A percentile compares a stretch with the other conserved stretches of the same genome.
Evolutionary conservation across 2,888 invertebrate species (phyloP).

Genomic region (Osedax fenrisi): DNA sequence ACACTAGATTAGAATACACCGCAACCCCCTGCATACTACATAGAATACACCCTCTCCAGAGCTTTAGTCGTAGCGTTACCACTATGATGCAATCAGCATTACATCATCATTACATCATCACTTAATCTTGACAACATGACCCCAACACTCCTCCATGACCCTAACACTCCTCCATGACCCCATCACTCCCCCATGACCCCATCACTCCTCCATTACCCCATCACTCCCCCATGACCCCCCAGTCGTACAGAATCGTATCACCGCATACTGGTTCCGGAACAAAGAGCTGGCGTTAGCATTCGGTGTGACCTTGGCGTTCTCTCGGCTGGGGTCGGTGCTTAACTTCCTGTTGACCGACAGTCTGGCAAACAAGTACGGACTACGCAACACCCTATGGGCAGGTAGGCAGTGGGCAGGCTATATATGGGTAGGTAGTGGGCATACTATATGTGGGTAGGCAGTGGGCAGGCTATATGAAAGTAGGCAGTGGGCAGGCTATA

Average conservation of each 20-base stretch:
- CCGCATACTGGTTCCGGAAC: constrained; percentile 50
- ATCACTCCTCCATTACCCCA: too few species aligned
- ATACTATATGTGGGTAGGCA: background rate
- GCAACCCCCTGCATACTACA: too few species aligned
- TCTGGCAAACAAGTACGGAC: constrained; percentile 43
- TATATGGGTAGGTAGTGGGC: background rate
- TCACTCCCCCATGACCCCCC: too few species aligned
- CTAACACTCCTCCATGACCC: too few species aligned
- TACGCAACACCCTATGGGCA: constrained; percentile 49
- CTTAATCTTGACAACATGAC: too few species aligned
- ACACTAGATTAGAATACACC: too few species aligned
- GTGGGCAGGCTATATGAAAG: background rate
- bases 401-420: constrained; percentile 41
- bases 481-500: background rate
- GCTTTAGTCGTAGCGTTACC: too few species aligned
- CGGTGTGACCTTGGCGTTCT: constrained; percentile 50
- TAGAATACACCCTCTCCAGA: too few species aligned
- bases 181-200: too few species aligned
- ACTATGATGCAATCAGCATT: too few species aligned
- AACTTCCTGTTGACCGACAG: constrained; percentile 49
- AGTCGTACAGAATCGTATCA: constrained; percentile 51
- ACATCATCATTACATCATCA: too few species aligned
- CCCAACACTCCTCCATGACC: too few species aligned
- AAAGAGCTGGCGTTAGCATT: constrained; percentile 51
- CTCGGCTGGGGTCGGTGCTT: constrained; percentile 50